Evolutionary conservation across 1,140 invertebrate genomes (phyloP).

Genomic region (Olivierus martensii): DNA sequence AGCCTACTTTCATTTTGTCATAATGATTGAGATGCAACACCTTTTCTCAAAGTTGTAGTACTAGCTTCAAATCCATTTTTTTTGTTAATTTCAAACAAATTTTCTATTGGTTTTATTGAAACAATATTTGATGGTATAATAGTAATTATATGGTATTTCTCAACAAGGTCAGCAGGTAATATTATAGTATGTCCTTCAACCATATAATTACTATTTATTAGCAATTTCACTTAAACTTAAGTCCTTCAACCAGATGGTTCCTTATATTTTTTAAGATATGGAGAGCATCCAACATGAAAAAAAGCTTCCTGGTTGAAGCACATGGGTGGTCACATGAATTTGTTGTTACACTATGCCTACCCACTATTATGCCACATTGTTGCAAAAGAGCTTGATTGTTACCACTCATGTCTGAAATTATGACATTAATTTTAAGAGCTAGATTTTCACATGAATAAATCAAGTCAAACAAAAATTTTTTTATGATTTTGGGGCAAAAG

Average conservation of each 20-base stretch:
- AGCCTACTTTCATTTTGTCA: not conserved
- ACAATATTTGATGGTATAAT: constrained; percentile 1
- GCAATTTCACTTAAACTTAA: too few relatives aligned
- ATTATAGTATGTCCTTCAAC: too few relatives aligned
- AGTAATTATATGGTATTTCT: not conserved
- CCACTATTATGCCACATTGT: not conserved
- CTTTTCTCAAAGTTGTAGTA: not conserved
- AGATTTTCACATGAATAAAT: too few relatives aligned
- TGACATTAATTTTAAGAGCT: not conserved
- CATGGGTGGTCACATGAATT: not conserved
- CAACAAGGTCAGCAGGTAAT: not conserved
- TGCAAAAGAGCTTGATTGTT: constrained; percentile 1
- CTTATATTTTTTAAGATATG: constrained; percentile 2
- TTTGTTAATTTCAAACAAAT: not conserved
- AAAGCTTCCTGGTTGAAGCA: not conserved
- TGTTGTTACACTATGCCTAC: not conserved
- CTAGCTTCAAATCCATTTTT: not conserved
- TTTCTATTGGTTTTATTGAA: not conserved
- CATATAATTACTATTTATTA: not conserved
- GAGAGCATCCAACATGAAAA: not conserved
- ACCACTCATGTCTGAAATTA: not conserved
- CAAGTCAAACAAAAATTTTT: too few relatives aligned
- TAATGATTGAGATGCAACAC: not conserved
- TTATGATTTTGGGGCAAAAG: not conserved
- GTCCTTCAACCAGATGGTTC: not conserved